Evolutionary conservation across 2,113 vertebrate species (phyloP), one percentile per base, ranked within the genome.

Genomic region (Trematomus loennbergii): DNA sequence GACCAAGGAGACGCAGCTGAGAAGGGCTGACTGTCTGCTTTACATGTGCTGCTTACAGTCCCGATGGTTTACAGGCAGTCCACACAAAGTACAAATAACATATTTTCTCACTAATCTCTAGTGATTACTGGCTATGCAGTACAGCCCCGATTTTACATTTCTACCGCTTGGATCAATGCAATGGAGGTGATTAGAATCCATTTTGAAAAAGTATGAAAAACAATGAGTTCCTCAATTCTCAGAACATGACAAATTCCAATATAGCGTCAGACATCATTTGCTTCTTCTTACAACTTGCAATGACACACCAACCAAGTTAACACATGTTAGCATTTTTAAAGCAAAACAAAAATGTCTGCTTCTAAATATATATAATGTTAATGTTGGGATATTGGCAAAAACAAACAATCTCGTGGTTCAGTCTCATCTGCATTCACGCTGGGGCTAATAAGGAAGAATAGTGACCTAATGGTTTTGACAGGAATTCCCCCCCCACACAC

Each of bases 401-500:
- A 20, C 75, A 71, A 64, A 43, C 46, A 20, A 48, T 29, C 5
- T 45, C 13, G 3, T 43, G 10, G 16, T 25, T 6, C 22, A 15
- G 25, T 53, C n/a, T 53, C 11, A 20, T 43, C 15, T 78, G 9
- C 22, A 50, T 63, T 76, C 40, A 52, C 0, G n/a, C 66, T 63
- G 29, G 9, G n/a, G 73, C 64, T 73, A 73, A 84, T 64, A 71
- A 73, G 54, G 49, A 89, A 9, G 40, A 90, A 87, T 18, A 72
- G 53, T 85, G 70, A 87, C 77, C 66, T 86, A 82, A 85, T 90
- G 60, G 78, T 88, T 89, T 88, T 83, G 70, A 82, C 71, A 86
- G 73, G 74, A 88, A 89, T 82, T 87, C 77, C 78, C 78, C 87
- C n/a, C 29, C 3, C 29, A 29, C 29, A 29, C 29, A 29, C 29